Conservation (phyloP, 1,140 invertebrate species). For the Asobara japonica region DNA sequence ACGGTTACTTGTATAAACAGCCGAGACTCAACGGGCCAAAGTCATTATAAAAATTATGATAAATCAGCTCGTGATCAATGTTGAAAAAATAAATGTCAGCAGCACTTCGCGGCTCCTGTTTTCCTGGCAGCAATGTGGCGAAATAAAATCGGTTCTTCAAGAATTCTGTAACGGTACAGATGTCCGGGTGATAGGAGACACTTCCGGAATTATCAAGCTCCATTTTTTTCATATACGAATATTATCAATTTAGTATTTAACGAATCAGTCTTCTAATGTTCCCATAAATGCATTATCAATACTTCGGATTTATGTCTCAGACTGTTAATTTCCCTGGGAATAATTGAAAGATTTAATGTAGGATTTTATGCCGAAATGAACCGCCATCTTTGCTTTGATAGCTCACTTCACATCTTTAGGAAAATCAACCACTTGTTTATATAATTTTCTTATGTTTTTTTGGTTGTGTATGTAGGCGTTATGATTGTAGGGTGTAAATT, state of each 20-base stretch:
- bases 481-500: too few relatives aligned
- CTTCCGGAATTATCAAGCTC: slow-evolving; percentile 4
- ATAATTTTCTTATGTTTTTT: background rate
- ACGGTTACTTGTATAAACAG: slow-evolving; percentile 72
- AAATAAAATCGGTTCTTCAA: slow-evolving; percentile 74
- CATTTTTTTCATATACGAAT: background rate
- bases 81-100: slow-evolving; percentile 73
- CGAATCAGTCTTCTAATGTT: background rate
- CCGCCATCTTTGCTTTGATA: background rate
- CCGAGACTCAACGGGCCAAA: slow-evolving; percentile 85
- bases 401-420: background rate
- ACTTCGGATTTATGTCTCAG: background rate
- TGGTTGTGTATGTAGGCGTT: too few relatives aligned
- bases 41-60: slow-evolving; percentile 83
- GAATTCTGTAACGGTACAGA: slow-evolving; percentile 47
- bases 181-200: slow-evolving; percentile 48
- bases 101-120: slow-evolving; percentile 66
- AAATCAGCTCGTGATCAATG: slow-evolving; percentile 77
- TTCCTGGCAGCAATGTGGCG: slow-evolving; percentile 66
- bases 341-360: background rate
- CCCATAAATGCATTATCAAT: background rate
- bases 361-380: slow-evolving; percentile 11
- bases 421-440: background rate
- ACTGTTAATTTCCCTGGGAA: background rate
- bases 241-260: background rate